These are phyloP conservation scores for Herpailurus yagouaroundi DNA, from an alignment of 2,113 vertebrate genomes.

Conservation along the genomic window DNA sequence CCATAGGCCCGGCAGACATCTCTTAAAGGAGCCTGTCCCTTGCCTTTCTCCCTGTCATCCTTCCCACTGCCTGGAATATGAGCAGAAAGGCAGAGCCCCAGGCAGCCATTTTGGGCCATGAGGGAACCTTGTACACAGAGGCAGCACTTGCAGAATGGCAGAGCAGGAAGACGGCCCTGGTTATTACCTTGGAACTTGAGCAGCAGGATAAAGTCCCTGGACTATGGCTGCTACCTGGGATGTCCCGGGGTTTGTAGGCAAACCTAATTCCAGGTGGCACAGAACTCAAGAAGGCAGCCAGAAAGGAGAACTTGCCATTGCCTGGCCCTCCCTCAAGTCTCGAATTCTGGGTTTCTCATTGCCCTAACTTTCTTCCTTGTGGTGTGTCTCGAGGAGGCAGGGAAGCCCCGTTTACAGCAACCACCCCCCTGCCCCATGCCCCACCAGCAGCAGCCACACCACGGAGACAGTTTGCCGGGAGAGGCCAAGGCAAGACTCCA, in stretches of 20 bases:
- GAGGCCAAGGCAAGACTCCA: neutral
- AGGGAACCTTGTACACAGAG: neutral
- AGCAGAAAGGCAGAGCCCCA: accelerated
- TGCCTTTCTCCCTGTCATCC: neutral
- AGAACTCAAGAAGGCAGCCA: neutral
- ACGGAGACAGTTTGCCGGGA: too few species aligned
- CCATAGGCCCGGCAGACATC: neutral
- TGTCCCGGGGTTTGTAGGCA: accelerated
- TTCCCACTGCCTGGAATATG: neutral
- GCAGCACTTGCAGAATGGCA: neutral
- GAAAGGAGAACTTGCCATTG: accelerated
- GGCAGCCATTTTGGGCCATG: neutral
- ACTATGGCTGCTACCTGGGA: accelerated
- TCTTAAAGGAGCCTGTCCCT: neutral
- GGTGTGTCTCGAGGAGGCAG: too few species aligned
- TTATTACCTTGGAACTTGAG: accelerated
- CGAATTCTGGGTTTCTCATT: accelerated
- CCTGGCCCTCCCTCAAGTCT: neutral
- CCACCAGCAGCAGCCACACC: neutral
- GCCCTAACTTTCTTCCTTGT: neutral
- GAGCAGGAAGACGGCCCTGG: neutral
- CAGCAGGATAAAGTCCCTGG: neutral
- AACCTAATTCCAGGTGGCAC: neutral
- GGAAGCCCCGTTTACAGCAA: too few species aligned
- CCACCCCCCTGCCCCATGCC: neutral